These are phyloP conservation scores for Chrysemys picta DNA, from an alignment of 2,113 vertebrate genomes.

Conservation along the genomic window DNA sequence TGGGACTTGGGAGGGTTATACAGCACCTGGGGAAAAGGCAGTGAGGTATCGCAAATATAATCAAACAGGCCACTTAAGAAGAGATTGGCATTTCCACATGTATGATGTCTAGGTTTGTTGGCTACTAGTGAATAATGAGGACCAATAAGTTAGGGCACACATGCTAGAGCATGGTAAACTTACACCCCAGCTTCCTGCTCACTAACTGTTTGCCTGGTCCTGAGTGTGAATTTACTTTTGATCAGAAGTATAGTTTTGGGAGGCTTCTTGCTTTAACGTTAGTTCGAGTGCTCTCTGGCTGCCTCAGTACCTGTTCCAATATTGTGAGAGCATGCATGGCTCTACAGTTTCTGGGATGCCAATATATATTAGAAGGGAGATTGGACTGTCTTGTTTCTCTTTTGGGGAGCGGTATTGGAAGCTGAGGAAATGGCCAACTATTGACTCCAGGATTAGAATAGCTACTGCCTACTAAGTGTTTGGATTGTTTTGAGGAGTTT, in stretches of 20 bases:
- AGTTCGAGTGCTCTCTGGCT: no score
- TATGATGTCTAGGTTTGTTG: background rate
- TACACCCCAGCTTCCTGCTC: no score
- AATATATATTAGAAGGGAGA: background rate
- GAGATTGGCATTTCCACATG: background rate
- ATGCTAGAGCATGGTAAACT: no score
- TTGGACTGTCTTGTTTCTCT: accelerated
- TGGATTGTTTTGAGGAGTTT: background rate
- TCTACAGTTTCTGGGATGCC: background rate
- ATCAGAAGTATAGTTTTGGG: background rate
- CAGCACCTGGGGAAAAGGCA: background rate
- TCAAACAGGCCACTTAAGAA: background rate
- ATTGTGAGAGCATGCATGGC: background rate
- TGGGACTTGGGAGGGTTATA: background rate
- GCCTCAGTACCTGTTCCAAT: background rate
- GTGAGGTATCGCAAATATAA: accelerated
- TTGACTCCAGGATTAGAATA: background rate
- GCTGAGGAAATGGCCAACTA: no score
- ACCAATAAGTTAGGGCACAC: background rate
- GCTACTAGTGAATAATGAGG: background rate
- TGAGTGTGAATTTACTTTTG: background rate
- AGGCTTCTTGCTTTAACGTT: background rate
- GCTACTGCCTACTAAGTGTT: no score
- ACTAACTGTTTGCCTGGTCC: no score
- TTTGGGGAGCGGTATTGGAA: background rate